phyloP scores from a whole-genome alignment of 2,113 vertebrate genomes.

The Pipra filicauda region DNA sequence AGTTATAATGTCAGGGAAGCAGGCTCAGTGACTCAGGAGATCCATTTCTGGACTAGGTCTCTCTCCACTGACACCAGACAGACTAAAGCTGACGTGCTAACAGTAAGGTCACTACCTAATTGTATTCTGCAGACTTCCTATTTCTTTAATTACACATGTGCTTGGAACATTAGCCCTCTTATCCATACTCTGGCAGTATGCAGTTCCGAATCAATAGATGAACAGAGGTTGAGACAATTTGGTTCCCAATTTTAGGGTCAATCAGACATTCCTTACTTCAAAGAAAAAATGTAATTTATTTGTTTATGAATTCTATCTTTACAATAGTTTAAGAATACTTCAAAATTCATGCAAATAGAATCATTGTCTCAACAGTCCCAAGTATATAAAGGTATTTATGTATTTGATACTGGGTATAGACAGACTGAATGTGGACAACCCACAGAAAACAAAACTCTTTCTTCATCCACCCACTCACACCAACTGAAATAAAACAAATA shows the following conservation, averaged over 20 bases:
- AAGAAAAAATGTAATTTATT: neutral
- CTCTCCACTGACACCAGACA: neutral
- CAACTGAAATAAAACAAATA: neutral
- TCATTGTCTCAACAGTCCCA: neutral
- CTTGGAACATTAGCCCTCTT: neutral
- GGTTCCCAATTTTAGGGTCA: neutral
- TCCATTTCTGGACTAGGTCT: neutral
- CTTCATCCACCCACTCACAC: neutral
- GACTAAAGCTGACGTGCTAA: neutral
- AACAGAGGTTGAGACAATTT: neutral
- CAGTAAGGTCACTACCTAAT: neutral
- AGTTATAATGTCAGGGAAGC: neutral
- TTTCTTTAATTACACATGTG: neutral
- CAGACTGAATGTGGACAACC: neutral
- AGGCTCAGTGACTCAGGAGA: neutral
- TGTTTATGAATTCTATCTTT: neutral
- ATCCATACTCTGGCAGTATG: neutral
- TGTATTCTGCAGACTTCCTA: neutral
- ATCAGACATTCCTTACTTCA: neutral
- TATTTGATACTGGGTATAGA: neutral
- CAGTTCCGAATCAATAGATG: neutral
- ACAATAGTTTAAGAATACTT: neutral
- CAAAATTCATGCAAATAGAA: neutral
- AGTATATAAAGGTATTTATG: neutral
- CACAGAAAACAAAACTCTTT: neutral